These are phyloP conservation scores for Hesperia comma DNA, from an alignment of 2,888 invertebrate genomes.

Conservation along the genomic window DNA sequence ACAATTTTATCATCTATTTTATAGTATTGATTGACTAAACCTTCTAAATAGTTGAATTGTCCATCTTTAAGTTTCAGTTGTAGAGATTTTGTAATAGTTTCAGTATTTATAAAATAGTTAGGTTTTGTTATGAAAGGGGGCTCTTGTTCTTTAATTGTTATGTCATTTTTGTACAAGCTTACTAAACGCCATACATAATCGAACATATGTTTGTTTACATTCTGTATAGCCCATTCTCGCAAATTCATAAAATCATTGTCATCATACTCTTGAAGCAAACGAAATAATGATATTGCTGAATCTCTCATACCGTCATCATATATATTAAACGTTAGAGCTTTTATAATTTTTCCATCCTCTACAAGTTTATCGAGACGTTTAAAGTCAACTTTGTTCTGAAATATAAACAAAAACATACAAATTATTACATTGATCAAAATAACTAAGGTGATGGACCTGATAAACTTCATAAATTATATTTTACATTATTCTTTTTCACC, in stretches of 20 bases:
- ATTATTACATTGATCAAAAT: too few relatives aligned
- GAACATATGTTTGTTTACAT: slow-evolving; percentile 78
- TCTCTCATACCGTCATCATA: slow-evolving; percentile 76
- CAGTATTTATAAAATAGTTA: slow-evolving; percentile 68
- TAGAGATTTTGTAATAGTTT: slow-evolving; percentile 69
- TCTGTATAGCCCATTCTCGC: slow-evolving; percentile 64
- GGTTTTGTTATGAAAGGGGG: slow-evolving; percentile 80
- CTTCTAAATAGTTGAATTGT: slow-evolving; percentile 50
- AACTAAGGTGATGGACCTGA: too few relatives aligned
- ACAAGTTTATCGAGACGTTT: slow-evolving; percentile 54
- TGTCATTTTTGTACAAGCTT: slow-evolving; percentile 64
- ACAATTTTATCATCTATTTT: slow-evolving; percentile 52
- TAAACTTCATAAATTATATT: too few relatives aligned
- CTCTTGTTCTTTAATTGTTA: slow-evolving; percentile 48
- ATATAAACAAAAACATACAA: slow-evolving; percentile 35
- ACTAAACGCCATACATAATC: slow-evolving; percentile 74
- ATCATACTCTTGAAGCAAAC: slow-evolving; percentile 66
- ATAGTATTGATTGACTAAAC: slow-evolving; percentile 56
- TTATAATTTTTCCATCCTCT: slow-evolving; percentile 57
- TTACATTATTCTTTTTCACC: too few relatives aligned
- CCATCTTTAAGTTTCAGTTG: slow-evolving; percentile 56
- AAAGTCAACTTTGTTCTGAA: slow-evolving; percentile 60
- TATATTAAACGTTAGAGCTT: slow-evolving; percentile 74
- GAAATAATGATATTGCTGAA: slow-evolving; percentile 73
- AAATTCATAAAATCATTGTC: slow-evolving; percentile 63